Evolutionary conservation across 2,888 invertebrate species (phyloP).

Genomic region (Mamestra brassicae): DNA sequence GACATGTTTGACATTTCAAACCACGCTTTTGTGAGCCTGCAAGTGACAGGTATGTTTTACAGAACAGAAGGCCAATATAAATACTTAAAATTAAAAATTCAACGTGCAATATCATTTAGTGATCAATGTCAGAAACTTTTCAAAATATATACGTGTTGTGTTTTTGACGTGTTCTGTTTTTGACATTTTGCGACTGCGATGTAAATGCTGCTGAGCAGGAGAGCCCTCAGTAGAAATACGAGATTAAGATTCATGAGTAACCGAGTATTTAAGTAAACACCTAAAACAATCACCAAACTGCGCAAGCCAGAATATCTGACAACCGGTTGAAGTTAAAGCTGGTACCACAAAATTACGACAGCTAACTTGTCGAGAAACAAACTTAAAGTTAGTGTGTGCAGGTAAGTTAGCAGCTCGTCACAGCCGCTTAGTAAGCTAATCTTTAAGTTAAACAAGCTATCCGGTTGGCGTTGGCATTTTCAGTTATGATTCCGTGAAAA

Average conservation of each 20-base stretch:
- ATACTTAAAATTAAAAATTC: too few relatives aligned
- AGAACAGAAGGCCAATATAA: too few relatives aligned
- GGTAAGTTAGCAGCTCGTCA: slow-evolving; percentile 54
- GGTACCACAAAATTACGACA: slow-evolving; percentile 41
- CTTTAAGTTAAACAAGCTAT: slow-evolving; percentile 44
- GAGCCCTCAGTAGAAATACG: neutral
- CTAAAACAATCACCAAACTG: slow-evolving; percentile 18
- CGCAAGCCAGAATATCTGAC: slow-evolving; percentile 5
- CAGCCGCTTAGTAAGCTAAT: slow-evolving; percentile 41
- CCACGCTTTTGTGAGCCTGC: too few relatives aligned
- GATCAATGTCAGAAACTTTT: too few relatives aligned
- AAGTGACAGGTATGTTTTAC: too few relatives aligned
- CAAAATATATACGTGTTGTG: too few relatives aligned
- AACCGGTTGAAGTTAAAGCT: slow-evolving; percentile 20
- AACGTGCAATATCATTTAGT: too few relatives aligned
- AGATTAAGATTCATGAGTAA: neutral
- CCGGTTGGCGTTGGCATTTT: slow-evolving; percentile 1
- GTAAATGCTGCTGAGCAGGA: too few relatives aligned
- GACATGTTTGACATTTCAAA: too few relatives aligned
- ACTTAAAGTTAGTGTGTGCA: slow-evolving; percentile 43
- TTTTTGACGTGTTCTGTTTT: too few relatives aligned
- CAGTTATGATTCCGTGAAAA: neutral
- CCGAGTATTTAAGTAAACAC: slow-evolving; percentile 1
- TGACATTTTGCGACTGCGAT: too few relatives aligned
- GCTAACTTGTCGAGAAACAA: slow-evolving; percentile 43